Conservation (phyloP, 2,113 vertebrate genomes). For the Cisticola juncidis region DNA sequence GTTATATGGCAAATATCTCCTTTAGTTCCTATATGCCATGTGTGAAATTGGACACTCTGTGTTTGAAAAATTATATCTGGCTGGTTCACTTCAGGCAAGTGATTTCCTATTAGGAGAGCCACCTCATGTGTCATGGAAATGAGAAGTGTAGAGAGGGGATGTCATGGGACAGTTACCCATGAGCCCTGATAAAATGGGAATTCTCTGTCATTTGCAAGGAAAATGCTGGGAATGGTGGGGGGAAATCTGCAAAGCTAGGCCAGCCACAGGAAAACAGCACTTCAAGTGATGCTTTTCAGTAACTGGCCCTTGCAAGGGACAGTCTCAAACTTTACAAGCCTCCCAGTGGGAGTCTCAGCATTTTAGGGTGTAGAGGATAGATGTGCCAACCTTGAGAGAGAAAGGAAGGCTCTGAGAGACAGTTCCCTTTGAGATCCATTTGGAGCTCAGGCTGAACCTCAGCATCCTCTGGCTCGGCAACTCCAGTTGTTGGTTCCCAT, state of each 20-base stretch:
- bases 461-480: background rate
- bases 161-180: fast-evolving
- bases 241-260: background rate
- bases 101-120: background rate
- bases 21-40: background rate
- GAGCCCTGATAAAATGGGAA: background rate
- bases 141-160: background rate
- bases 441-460: background rate
- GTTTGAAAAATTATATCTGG: background rate
- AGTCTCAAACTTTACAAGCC: background rate
- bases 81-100: background rate
- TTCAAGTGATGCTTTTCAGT: background rate
- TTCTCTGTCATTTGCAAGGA: background rate
- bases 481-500: background rate
- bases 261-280: background rate
- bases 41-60: background rate
- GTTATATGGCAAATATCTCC: background rate
- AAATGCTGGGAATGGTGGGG: background rate
- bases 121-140: background rate
- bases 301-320: background rate
- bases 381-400: background rate
- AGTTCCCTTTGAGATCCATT: background rate
- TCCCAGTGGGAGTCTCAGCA: background rate
- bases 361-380: background rate
- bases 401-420: background rate